These are phyloP conservation scores for Lateolabrax maculatus DNA, from an alignment of 2,797 vertebrate genomes.

Conservation along the genomic window DNA sequence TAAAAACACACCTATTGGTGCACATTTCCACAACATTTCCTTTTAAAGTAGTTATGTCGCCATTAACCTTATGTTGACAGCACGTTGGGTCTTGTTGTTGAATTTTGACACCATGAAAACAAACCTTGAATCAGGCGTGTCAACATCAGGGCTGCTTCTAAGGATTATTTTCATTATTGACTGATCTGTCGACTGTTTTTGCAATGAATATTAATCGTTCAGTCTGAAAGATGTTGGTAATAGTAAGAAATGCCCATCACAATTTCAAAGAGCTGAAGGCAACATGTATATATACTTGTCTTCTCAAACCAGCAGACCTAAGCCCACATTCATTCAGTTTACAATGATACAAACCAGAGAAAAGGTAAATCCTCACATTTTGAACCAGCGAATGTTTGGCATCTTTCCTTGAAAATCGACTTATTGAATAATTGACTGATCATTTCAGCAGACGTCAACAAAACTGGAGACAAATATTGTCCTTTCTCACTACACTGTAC, in stretches of 20 bases:
- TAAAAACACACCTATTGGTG: slow-evolving; percentile 17
- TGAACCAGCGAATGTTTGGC: not conserved
- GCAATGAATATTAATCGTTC: not conserved
- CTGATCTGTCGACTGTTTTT: not conserved
- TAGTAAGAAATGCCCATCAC: not conserved
- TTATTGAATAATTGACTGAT: not conserved
- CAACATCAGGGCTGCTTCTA: not conserved
- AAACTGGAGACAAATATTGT: not conserved
- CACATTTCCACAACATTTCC: not conserved
- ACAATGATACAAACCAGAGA: not conserved
- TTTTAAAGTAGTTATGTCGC: not conserved
- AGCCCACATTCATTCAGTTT: not conserved
- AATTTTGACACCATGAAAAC: slow-evolving; percentile 38
- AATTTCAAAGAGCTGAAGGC: not conserved
- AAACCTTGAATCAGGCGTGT: slow-evolving; percentile 5
- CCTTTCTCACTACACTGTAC: not conserved
- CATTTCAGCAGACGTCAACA: not conserved
- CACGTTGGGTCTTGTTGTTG: not conserved
- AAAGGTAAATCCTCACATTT: not conserved
- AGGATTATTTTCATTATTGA: not conserved
- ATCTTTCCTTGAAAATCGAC: not conserved
- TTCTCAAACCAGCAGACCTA: not conserved
- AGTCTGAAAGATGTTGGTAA: not conserved
- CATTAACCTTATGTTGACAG: not conserved
- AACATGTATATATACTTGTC: not conserved